These are phyloP conservation scores for Heterodera carotae DNA, from an alignment of 1,140 invertebrate species.

Conservation along the genomic window DNA sequence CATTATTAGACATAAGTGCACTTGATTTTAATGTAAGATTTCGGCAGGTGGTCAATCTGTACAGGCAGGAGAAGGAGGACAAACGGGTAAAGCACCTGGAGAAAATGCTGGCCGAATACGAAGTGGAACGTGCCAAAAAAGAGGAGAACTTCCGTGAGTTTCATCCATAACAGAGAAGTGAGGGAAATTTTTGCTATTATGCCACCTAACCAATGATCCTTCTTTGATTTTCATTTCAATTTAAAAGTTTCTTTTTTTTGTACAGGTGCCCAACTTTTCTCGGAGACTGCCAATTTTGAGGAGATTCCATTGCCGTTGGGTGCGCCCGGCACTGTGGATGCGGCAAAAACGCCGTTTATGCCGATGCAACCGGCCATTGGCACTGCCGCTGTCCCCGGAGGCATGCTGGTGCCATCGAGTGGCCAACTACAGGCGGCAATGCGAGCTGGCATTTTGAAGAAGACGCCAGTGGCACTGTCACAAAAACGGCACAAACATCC, in stretches of 20 bases:
- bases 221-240: not conserved
- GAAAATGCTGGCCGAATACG: constrained; percentile 48
- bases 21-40: too few relatives aligned
- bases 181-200: not conserved
- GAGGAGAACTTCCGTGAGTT: constrained; percentile 50
- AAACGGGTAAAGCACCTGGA: constrained; percentile 47
- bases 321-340: constrained; percentile 45
- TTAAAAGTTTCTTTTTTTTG: not conserved
- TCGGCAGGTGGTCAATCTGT: constrained; percentile 33
- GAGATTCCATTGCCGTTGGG: constrained; percentile 68
- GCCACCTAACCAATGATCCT: too few relatives aligned
- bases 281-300: constrained; percentile 67
- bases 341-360: constrained; percentile 45
- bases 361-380: constrained; percentile 24
- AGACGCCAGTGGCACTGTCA: constrained; percentile 11
- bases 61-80: constrained; percentile 47
- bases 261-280: constrained; percentile 68
- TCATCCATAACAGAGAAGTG: too few relatives aligned
- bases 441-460: constrained; percentile 45
- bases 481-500: constrained; percentile 43
- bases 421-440: constrained; percentile 35
- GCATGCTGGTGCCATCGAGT: constrained; percentile 30
- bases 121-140: constrained; percentile 45
- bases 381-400: constrained; percentile 1
- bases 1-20: too few relatives aligned